Evolutionary conservation across 2,113 vertebrate genomes (phyloP), one percentile per base, ranked within the genome.

Genomic region (Percopsis transmontana): DNA sequence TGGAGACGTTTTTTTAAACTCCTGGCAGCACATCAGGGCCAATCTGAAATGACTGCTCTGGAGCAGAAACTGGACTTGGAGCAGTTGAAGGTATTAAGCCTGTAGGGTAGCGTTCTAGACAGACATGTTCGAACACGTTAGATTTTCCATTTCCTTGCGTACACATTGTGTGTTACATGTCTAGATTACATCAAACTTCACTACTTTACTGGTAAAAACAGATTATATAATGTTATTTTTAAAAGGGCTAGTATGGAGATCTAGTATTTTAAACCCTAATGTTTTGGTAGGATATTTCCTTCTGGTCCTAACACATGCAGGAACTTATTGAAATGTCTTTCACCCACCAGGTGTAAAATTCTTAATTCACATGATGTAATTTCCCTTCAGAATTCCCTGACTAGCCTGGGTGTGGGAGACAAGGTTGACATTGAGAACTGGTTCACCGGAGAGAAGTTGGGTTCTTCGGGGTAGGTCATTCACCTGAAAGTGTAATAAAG

Each of bases 1-100:
- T 98, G 97, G 97, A 85, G 83, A 24, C 69, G 70, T 0, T 95
- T 99, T 81, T 99, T 99, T 62, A 88, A 92, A 65, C 91, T 95
- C 61, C 87, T 99, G 40, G 94, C 95, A 0, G 88, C 85, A 0
- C 94, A 95, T 27, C 95, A 97, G 79, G 96, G 95, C 8, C 92
- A 95, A 74, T 93, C 90, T 0, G 90, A 93, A 1, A 72, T 85
- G 65, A 84, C 89, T 0, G 92, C 87, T 1, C 47, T 94, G 79
- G 94, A 98, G 42, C 91, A 86, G 14, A 95, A 92, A 71, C 91
- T 99, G 82, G 94, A 98, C 62, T 83, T 93, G 66, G 90, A 87
- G 1, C 90, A 91, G 20, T 86, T 99, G 50, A 95, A 96, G 94
- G 97, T 98, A 73, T 74, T 0, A 45, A 2, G 5, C 3, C 23